Evolutionary conservation across 2,888 invertebrate genomes (phyloP).

Genomic region (Pilophorus perplexus): DNA sequence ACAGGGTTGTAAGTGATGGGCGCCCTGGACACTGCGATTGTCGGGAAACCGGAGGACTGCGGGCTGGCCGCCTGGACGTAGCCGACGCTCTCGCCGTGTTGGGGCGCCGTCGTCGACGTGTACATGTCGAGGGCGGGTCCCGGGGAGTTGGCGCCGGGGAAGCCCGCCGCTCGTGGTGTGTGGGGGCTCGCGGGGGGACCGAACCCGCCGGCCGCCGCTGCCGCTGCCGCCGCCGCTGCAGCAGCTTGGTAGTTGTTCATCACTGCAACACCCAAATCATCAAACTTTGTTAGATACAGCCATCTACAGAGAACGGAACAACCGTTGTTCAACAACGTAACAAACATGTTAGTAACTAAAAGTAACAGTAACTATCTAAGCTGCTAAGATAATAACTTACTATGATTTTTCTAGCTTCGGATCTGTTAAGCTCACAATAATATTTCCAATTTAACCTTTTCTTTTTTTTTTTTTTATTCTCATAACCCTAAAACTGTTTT

Average conservation of each 20-base stretch:
- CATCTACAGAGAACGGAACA: too few species aligned
- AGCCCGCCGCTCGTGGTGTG: slow-evolving; percentile 67
- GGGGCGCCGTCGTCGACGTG: slow-evolving; percentile 78
- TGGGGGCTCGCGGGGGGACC: slow-evolving; percentile 83
- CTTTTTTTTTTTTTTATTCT: too few species aligned
- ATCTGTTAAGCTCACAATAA: too few species aligned
- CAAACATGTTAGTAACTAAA: too few species aligned
- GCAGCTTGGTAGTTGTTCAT: slow-evolving; percentile 93
- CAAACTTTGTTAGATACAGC: too few species aligned
- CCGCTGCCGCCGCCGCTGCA: slow-evolving; percentile 62
- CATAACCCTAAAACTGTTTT: too few species aligned
- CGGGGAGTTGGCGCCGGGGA: slow-evolving; percentile 90
- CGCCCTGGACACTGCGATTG: slow-evolving; percentile 88
- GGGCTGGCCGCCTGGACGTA: slow-evolving; percentile 96
- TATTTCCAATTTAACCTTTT: too few species aligned
- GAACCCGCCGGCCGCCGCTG: slow-evolving; percentile 63
- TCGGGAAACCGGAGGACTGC: slow-evolving; percentile 89
- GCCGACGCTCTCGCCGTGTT: slow-evolving; percentile 59
- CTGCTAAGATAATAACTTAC: too few species aligned
- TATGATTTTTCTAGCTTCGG: too few species aligned
- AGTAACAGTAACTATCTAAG: too few species aligned
- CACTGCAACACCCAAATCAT: slow-evolving; percentile 76
- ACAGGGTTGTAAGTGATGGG: slow-evolving; percentile 92
- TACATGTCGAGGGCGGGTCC: slow-evolving; percentile 83
- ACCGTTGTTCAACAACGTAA: too few species aligned